Conservation (phyloP, 2,888 invertebrate species). For the Plusia festucae region DNA sequence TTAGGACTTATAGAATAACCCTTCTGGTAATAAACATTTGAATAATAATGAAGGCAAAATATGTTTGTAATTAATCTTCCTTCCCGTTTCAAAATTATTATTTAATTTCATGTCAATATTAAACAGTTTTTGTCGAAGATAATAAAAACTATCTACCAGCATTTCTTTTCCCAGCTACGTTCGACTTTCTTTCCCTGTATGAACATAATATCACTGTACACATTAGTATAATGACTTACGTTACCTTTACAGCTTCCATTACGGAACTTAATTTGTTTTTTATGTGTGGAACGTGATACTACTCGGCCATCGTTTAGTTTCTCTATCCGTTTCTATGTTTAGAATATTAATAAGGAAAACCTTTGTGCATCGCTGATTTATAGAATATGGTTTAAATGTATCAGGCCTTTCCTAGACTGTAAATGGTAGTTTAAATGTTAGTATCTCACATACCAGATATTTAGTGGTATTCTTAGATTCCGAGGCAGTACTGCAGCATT, state of each 20-base stretch:
- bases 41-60: no score
- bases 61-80: not conserved
- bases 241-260: conserved; percentile 23
- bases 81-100: not conserved
- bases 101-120: not conserved
- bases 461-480: not conserved
- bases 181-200: not conserved
- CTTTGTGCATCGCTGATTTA: conserved; percentile 15
- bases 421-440: not conserved
- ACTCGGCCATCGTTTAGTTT: conserved; percentile 16
- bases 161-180: not conserved
- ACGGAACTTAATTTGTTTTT: conserved; percentile 18
- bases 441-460: no score
- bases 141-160: no score
- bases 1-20: no score
- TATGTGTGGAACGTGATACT: conserved; percentile 29
- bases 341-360: conserved; percentile 30
- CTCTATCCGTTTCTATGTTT: conserved; percentile 6
- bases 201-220: not conserved
- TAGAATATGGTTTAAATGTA: conserved; percentile 45
- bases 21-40: no score
- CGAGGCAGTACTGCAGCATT: not conserved
- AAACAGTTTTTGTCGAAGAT: no score
- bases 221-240: conserved; percentile 17
- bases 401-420: conserved; percentile 9